A percentile compares a stretch with the other conserved stretches of the same genome.
Conservation (phyloP, 2,888 invertebrate species). For the Fragum fragum region DNA sequence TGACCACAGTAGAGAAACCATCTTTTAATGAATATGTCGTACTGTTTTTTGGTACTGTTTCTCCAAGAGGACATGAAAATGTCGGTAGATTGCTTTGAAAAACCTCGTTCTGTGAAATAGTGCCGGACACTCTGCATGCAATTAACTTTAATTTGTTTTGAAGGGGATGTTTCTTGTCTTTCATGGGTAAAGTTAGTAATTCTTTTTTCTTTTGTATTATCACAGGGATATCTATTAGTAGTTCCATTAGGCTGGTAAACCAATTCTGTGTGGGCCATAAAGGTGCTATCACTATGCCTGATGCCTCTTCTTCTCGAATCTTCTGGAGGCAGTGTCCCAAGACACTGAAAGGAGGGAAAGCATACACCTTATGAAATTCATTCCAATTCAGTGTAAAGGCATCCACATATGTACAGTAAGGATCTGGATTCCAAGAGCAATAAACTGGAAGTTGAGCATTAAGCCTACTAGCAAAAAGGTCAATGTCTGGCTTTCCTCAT, state of each 20-base stretch:
- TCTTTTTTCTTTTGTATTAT: slow-evolving; percentile 32
- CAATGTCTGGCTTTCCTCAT: too few species aligned
- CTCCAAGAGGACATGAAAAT: slow-evolving; percentile 54
- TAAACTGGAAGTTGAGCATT: too few species aligned
- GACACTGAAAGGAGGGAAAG: slow-evolving; percentile 18
- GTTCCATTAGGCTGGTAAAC: slow-evolving; percentile 39
- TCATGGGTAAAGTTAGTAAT: too few species aligned
- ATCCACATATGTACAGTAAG: slow-evolving; percentile 6
- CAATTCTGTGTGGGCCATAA: slow-evolving; percentile 50
- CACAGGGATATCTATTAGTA: slow-evolving; percentile 20
- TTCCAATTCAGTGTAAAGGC: too few species aligned
- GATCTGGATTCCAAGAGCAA: too few species aligned
- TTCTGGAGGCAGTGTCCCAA: slow-evolving; percentile 33
- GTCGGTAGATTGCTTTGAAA: slow-evolving; percentile 23
- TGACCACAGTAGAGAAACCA: too few species aligned
- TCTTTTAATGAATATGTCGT: slow-evolving; percentile 17
- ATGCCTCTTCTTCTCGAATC: slow-evolving; percentile 38
- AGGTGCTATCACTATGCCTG: slow-evolving; percentile 43
- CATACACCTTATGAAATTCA: not conserved
- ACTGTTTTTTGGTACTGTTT: slow-evolving; percentile 27
- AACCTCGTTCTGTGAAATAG: too few species aligned
- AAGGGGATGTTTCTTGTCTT: slow-evolving; percentile 27
- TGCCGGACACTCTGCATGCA: too few species aligned
- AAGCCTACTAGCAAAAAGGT: too few species aligned
- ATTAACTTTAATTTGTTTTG: slow-evolving; percentile 31